Evolutionary conservation across 2,113 vertebrate genomes (phyloP).

Genomic region (Bombycilla garrulus): DNA sequence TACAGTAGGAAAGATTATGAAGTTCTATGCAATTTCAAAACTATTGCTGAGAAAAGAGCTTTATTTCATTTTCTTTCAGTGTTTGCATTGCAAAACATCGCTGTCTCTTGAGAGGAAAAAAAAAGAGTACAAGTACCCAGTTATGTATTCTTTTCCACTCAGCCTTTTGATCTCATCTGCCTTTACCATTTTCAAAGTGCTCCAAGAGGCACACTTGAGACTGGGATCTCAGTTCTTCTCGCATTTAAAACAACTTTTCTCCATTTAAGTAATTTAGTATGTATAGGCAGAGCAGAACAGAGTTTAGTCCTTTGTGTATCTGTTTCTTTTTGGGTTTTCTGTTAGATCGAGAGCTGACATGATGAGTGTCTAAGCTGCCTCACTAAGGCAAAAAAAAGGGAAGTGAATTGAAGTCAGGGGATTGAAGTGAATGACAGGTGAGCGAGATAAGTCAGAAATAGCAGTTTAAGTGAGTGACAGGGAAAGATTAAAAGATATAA

Average conservation of each 20-base stretch:
- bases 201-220: not conserved
- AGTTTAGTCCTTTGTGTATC: not conserved
- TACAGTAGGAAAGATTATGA: not conserved
- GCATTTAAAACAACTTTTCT: not conserved
- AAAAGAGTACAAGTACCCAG: not conserved
- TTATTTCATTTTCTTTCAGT: not conserved
- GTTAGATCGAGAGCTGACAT: not conserved
- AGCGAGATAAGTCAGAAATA: constrained; percentile 51
- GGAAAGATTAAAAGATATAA: constrained; percentile 63
- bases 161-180: not conserved
- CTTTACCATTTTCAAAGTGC: not conserved
- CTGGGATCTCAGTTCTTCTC: not conserved
- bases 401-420: constrained; percentile 38
- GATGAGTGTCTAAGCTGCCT: not conserved
- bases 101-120: not conserved
- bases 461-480: constrained; percentile 33
- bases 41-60: not conserved
- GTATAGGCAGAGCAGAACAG: not conserved
- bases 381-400: not conserved
- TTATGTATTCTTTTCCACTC: not conserved
- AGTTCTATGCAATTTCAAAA: not conserved
- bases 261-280: not conserved
- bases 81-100: not conserved
- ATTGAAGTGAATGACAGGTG: constrained; percentile 47
- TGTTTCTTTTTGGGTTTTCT: not conserved